Conservation (phyloP, 2,113 vertebrate species). For the Phainopepla nitens region DNA sequence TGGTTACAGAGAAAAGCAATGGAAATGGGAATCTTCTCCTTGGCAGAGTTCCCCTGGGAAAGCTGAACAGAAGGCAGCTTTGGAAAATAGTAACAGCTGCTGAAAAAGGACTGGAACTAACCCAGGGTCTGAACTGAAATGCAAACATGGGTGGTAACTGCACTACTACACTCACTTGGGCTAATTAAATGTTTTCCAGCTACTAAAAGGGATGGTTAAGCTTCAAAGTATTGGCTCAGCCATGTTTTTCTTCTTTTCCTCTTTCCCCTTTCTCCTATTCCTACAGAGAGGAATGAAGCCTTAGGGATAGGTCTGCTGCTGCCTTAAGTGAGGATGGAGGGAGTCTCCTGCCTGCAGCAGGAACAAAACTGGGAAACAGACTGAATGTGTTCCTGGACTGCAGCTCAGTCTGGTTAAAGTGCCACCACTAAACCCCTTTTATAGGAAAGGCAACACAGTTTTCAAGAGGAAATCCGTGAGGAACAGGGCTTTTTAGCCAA, state of each 20-base stretch:
- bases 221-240: neutral
- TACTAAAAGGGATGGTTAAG: neutral
- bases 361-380: neutral
- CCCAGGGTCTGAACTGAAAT: neutral
- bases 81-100: slow-evolving; percentile 58
- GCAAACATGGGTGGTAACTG: neutral
- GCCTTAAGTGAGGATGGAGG: neutral
- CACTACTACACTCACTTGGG: neutral
- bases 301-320: neutral
- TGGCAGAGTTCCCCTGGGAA: slow-evolving; percentile 47
- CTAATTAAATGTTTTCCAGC: neutral
- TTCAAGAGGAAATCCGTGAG: neutral
- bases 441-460: neutral
- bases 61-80: slow-evolving; percentile 55
- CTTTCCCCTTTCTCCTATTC: neutral
- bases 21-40: slow-evolving; percentile 28
- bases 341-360: neutral
- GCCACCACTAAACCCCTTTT: neutral
- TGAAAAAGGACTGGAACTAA: slow-evolving; percentile 53
- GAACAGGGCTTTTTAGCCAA: neutral
- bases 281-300: neutral
- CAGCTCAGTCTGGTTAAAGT: neutral
- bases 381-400: neutral
- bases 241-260: neutral
- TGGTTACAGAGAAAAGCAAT: neutral